These are phyloP conservation scores for Peromyscus melanophrys DNA, from an alignment of 2,797 vertebrate genomes.

Conservation along the genomic window DNA sequence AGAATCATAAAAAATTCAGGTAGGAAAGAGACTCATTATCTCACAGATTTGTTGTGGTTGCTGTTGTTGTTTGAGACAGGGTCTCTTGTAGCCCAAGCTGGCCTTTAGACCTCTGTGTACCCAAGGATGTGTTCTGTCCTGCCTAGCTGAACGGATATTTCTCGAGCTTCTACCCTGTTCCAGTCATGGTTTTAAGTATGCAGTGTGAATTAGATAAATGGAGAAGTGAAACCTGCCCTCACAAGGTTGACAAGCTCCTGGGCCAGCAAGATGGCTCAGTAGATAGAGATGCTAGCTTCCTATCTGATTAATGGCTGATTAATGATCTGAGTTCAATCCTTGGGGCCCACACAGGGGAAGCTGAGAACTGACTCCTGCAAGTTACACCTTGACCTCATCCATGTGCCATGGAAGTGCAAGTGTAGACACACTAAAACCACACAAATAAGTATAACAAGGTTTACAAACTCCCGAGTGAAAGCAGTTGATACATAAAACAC, in stretches of 20 bases:
- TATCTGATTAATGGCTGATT: no score
- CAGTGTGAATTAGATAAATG: neutral
- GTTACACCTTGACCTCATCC: neutral
- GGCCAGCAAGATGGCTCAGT: neutral
- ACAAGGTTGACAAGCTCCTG: neutral
- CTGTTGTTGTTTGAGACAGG: neutral
- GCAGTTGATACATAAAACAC: neutral
- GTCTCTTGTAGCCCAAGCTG: neutral
- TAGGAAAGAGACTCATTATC: neutral
- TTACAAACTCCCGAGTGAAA: neutral
- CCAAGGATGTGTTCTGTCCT: neutral
- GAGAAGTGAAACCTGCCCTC: neutral
- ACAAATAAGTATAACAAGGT: neutral
- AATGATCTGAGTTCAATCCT: neutral
- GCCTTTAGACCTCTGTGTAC: neutral
- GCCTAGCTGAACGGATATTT: neutral
- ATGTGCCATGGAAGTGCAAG: neutral
- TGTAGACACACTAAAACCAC: neutral
- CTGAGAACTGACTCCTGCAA: neutral
- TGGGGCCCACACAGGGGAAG: neutral
- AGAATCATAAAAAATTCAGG: conserved; percentile 7
- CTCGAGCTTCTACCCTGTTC: neutral
- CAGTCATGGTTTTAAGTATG: neutral
- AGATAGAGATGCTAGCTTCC: neutral
- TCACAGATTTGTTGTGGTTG: neutral